These are phyloP conservation scores for Coracias cyanogaster DNA, from an alignment of 2,797 vertebrate genomes.

Conservation along the genomic window DNA sequence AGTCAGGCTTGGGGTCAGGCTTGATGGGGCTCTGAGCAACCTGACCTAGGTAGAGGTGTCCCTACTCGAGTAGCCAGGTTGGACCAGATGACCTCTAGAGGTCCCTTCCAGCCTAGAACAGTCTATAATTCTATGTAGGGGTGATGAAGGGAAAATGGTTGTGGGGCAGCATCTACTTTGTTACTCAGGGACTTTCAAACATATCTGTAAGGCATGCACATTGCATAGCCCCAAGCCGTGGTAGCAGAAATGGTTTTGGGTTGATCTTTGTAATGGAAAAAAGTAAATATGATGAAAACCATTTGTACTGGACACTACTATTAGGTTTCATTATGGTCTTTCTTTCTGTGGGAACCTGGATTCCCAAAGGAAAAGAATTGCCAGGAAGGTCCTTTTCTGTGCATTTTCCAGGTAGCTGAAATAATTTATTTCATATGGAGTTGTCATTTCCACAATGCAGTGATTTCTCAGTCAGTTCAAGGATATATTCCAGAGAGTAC, in stretches of 20 bases:
- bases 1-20: too few relatives aligned
- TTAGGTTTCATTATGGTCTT: not conserved
- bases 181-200: not conserved
- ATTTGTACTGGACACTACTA: not conserved
- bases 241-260: rapidly evolving
- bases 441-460: not conserved
- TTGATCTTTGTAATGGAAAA: not conserved
- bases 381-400: not conserved
- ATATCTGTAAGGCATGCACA: not conserved
- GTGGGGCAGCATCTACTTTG: not conserved
- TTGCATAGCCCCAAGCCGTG: not conserved
- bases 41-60: too few relatives aligned
- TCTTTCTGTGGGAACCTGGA: not conserved
- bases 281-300: not conserved
- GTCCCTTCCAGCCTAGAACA: too few relatives aligned
- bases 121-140: not conserved
- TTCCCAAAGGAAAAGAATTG: not conserved
- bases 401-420: not conserved
- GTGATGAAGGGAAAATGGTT: not conserved
- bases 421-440: not conserved
- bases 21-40: too few relatives aligned
- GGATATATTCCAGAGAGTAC: not conserved
- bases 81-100: too few relatives aligned
- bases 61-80: too few relatives aligned
- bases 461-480: not conserved